Base-by-base conservation (phyloP, 2,888 invertebrate genomes). In the Eledone cirrhosa region DNA sequence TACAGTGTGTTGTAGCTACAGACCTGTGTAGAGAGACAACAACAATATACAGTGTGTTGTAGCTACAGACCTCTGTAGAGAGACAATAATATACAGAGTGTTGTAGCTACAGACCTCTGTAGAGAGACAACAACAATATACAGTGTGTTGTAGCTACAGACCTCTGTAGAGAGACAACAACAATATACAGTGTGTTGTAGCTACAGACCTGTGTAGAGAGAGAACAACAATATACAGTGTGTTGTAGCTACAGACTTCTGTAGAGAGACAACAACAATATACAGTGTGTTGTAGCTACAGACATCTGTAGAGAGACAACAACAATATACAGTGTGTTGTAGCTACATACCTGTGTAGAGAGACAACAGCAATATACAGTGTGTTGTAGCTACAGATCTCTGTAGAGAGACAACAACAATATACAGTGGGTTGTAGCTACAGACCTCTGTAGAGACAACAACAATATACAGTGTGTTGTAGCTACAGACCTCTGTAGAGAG, bases 301-400 rank as follows among this genome's bases (percentile, higher is more conserved):
- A 19, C 86, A 85, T 78, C 87, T 87, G 83, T 16, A 82, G 83
- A n/a, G 48, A 31, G 41, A 41, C 41, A 41, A 3, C 41, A 41
- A n/a, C n/a, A n/a, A n/a, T n/a, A n/a, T n/a, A n/a, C n/a, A n/a
- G n/a, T n/a, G n/a, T n/a, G n/a, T n/a, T n/a, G n/a, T n/a, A n/a
- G n/a, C n/a, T 86, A 86, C 41, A 87, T 80, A 19, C 86, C 86
- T 78, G 86, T 87, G 83, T 16, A 82, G 83, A n/a, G 48, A 31
- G 41, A 41, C 41, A 41, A 3, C 41, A 41, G n/a, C n/a, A n/a
- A n/a, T n/a, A n/a, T n/a, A n/a, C n/a, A n/a, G n/a, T n/a, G n/a
- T n/a, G n/a, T n/a, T n/a, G n/a, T n/a, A n/a, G n/a, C n/a, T 86
- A 86, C 41, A 87, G 81, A 19, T 85, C 86, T 78, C 87, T 87